Evolutionary conservation across 2,888 invertebrate species (phyloP), one percentile per base, ranked within the genome.

Genomic region (Lycia hirtaria): DNA sequence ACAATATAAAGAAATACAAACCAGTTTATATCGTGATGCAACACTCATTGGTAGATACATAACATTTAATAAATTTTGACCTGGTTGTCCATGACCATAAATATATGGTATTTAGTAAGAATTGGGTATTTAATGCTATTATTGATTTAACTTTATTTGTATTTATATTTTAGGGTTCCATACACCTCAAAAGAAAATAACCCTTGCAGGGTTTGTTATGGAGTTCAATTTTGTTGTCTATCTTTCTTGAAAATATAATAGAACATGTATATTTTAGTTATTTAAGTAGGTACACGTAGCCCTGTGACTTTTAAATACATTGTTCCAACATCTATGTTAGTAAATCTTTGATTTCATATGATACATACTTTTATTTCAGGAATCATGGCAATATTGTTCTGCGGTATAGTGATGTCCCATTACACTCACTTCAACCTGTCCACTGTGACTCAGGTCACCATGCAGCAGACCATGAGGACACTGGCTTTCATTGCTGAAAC

Each of bases 361-460:
- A 14, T 15, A 41, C 14, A 26, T 5, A 15, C 15, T 17, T 12
- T 40, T 7, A 3, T 94, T 85, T 72, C 92, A 95, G 98, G 99
- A 61, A 99, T 99, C 58, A 99, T 99, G 99, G 99, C 99, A 5
- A 99, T 99, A 76, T 89, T 99, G 69, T 99, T 99, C 84, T 98
- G 98, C 91, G 99, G 99, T 5, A 98, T 99, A 78, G 98, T 99
- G 0, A 99, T 99, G 99, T 99, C 99, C 0, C 99, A 99, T 85
- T 99, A 99, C 85, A 99, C 99, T 10, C 99, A 99, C 93, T 98
- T 97, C 79, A 99, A 99, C 86, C 92, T 99, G 37, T 99, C 99
- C 0, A 99, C 99, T 0, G 97, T 99, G 15, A 99, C 99, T 0
- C 99, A 99, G 92, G 98, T 99, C 48, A 99, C 99, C 3, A 99